Evolutionary conservation across 2,888 invertebrate genomes (phyloP), one percentile per base, ranked within the genome.

Genomic region (Drosophila fulvimacula): DNA sequence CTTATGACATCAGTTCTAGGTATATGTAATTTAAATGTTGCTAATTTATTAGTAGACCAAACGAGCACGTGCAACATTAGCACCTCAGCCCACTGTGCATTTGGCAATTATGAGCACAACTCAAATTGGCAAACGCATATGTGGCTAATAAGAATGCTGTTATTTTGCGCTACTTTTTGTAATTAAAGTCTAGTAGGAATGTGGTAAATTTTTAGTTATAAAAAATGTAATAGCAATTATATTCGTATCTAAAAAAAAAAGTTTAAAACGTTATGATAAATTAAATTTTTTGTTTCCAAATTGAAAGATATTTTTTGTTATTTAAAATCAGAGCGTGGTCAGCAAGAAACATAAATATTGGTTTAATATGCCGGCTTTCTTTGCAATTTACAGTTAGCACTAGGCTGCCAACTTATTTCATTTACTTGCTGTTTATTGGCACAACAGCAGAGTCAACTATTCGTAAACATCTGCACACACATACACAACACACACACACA

Each of bases 351-450:
- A 15, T 17, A 41, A 52, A 56, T 67, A 30, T 39, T 13, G 32
- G 15, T 32, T 34, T 21, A 13, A 56, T 46, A 41, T 41, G 38
- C 34, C 41, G 21, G 27, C 27, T 32, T 24, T 48, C 17, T 58
- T n/a, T 21, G n/a, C 53, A 52, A 19, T 48, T 30, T 34, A 46
- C 21, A 46, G 41, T 42, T 41, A n/a, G 17, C 11, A 39, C 27
- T 32, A 48, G 21, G 34, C 58, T 56, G 69, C 39, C 46, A 68
- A 66, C 57, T 53, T 42, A 55, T 30, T 44, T 69, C 39, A 76
- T 73, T 58, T 62, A 60, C 42, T 60, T 44, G 32, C 32, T 46
- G 72, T 71, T 74, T 71, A 52, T 67, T 63, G 53, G 44, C 58
- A 58, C 46, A 53, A 60, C 48, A 39, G 36, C 46, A 41, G 24